Conservation (phyloP, 2,113 vertebrate genomes). For the Petaurus breviceps region DNA sequence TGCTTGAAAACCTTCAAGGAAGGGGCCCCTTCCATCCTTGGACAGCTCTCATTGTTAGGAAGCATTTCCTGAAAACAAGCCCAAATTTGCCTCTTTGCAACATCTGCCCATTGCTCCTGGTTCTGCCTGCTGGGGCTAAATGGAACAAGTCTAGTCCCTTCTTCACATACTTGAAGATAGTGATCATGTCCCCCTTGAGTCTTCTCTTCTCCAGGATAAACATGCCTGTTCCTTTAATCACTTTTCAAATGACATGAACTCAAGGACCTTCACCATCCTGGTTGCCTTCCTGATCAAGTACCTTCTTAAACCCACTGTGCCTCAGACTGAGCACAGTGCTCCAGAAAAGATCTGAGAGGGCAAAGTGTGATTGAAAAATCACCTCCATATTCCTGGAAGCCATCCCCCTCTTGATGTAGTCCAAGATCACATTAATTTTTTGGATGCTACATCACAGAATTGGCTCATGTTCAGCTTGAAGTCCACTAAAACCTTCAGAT, state of each 20-base stretch:
- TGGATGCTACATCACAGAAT: neutral
- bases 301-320: too few relatives aligned
- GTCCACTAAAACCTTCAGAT: neutral
- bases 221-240: neutral
- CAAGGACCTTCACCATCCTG: neutral
- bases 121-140: neutral
- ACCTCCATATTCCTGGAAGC: neutral
- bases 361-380: neutral
- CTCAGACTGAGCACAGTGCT: neutral
- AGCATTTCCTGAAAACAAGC: neutral
- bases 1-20: neutral
- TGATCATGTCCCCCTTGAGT: neutral
- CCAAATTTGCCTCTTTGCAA: neutral
- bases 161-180: neutral
- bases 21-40: neutral
- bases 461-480: neutral
- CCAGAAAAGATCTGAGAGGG: neutral
- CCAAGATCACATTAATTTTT: neutral
- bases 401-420: neutral
- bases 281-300: neutral
- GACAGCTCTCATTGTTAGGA: neutral
- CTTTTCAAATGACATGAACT: neutral
- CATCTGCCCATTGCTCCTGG: neutral
- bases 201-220: neutral
- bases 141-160: neutral